These are phyloP conservation scores for Hipparchia sbordonii DNA, from an alignment of 2,888 invertebrate species.

Conservation along the genomic window DNA sequence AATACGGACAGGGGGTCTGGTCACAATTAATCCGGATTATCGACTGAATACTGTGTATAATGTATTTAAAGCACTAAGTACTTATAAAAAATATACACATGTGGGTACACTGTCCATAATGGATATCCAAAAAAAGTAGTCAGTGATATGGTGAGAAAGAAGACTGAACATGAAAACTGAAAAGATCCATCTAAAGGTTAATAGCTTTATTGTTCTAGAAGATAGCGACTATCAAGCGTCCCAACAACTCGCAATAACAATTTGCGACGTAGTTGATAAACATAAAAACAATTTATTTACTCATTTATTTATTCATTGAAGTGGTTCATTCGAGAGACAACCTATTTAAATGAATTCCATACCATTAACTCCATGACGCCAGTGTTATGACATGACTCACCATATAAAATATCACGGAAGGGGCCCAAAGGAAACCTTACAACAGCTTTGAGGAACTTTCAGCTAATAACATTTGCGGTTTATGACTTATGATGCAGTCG, in stretches of 20 bases:
- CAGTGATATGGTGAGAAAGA: too few relatives aligned
- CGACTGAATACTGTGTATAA: too few relatives aligned
- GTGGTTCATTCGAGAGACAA: not conserved
- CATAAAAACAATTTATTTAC: not conserved
- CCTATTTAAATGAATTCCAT: constrained; percentile 24
- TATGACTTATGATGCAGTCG: constrained; percentile 1
- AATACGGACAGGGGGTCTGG: too few relatives aligned
- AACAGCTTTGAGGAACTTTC: constrained; percentile 13
- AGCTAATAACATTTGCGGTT: constrained; percentile 7
- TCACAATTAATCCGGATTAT: too few relatives aligned
- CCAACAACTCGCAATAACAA: not conserved
- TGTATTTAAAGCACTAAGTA: too few relatives aligned
- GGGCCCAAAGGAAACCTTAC: constrained; percentile 43
- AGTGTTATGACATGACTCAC: constrained; percentile 16
- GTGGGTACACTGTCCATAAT: too few relatives aligned
- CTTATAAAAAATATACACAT: too few relatives aligned
- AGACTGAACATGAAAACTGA: too few relatives aligned
- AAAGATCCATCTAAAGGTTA: too few relatives aligned
- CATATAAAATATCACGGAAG: constrained; percentile 29
- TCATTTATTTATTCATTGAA: constrained; percentile 1
- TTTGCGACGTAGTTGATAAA: not conserved
- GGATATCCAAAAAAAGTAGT: too few relatives aligned
- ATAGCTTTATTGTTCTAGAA: too few relatives aligned
- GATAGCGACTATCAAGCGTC: not conserved
- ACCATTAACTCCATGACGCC: constrained; percentile 20